Percentiles rank a stretch among this genome's conserved stretches.
These are phyloP conservation scores for Eleginops maclovinus DNA, from an alignment of 2,113 vertebrate species.

Conservation along the genomic window DNA sequence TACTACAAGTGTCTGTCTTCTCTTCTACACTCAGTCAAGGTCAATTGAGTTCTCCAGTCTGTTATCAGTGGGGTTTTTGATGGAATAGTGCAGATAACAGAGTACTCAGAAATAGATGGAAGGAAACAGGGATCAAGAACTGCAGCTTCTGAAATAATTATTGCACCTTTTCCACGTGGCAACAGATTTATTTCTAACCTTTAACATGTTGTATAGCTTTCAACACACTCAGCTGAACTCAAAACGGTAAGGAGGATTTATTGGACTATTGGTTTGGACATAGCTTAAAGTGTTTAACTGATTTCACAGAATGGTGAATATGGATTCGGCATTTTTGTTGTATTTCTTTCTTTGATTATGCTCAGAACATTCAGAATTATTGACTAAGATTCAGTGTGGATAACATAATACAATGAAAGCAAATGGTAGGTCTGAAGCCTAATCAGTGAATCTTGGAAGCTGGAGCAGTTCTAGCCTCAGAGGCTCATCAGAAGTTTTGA, in stretches of 20 bases:
- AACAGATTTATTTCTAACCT: constrained; percentile 90
- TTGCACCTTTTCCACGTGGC: constrained; percentile 91
- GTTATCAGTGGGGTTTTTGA: constrained; percentile 92
- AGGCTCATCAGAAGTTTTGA: constrained; percentile 6
- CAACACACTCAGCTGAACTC: constrained; percentile 37
- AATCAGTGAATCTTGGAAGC: neutral
- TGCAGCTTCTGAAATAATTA: constrained; percentile 92
- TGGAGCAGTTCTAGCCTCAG: neutral
- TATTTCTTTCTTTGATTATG: constrained; percentile 43
- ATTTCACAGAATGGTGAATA: constrained; percentile 53
- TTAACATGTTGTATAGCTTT: constrained; percentile 69
- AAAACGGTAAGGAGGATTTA: constrained; percentile 23
- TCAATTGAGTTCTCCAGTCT: constrained; percentile 91
- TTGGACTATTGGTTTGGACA: constrained; percentile 49
- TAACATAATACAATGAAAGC: neutral
- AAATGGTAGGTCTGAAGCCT: neutral
- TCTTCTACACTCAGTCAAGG: constrained; percentile 89
- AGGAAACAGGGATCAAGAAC: constrained; percentile 90
- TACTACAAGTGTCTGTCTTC: constrained; percentile 79
- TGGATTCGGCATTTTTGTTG: constrained; percentile 43
- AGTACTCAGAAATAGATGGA: constrained; percentile 87
- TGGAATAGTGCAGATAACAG: constrained; percentile 93
- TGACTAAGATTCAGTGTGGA: constrained; percentile 4
- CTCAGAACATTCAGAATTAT: neutral
- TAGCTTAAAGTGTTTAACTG: constrained; percentile 35